A percentile compares a stretch with the other conserved stretches of the same genome.
These are phyloP conservation scores for Entomobrya multifasciata DNA, from an alignment of 2,888 invertebrate genomes.

Conservation along the genomic window DNA sequence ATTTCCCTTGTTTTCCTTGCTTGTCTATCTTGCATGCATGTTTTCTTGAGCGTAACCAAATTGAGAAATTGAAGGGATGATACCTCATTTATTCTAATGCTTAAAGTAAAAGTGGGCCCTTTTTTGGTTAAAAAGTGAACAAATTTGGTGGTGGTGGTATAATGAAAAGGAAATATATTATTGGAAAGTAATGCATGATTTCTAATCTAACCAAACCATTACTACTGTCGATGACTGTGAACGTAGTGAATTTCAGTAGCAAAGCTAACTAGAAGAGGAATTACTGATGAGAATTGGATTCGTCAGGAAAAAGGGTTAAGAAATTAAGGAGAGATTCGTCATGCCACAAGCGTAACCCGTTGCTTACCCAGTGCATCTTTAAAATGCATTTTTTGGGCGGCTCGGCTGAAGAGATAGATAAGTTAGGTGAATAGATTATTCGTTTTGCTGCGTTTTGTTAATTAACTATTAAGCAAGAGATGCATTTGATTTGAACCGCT, in stretches of 20 bases:
- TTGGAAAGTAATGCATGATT: slow-evolving; percentile 30
- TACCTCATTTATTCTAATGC: slow-evolving; percentile 59
- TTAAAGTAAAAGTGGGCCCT: too few species aligned
- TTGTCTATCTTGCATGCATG: slow-evolving; percentile 30
- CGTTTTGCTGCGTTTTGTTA: slow-evolving; percentile 33
- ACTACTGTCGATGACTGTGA: neutral
- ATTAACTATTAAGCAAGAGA: slow-evolving; percentile 33
- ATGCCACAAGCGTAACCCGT: slow-evolving; percentile 54
- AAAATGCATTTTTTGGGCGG: neutral
- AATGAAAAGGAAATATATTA: slow-evolving; percentile 2
- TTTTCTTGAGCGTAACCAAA: slow-evolving; percentile 59
- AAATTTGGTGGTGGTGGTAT: too few species aligned
- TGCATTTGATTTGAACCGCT: neutral
- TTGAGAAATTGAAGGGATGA: slow-evolving; percentile 72
- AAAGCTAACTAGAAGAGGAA: slow-evolving; percentile 1
- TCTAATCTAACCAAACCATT: neutral
- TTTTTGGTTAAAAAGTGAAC: slow-evolving; percentile 9
- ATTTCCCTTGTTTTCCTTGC: slow-evolving; percentile 33
- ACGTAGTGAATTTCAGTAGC: slow-evolving; percentile 41
- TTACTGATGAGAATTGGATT: slow-evolving; percentile 37
- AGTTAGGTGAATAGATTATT: neutral
- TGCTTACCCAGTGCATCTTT: slow-evolving; percentile 37
- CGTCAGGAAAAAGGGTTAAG: slow-evolving; percentile 44
- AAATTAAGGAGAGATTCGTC: slow-evolving; percentile 29
- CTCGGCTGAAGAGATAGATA: neutral